Base-by-base conservation (phyloP, 1,140 invertebrate species). In the Drosophila willistoni region DNA sequence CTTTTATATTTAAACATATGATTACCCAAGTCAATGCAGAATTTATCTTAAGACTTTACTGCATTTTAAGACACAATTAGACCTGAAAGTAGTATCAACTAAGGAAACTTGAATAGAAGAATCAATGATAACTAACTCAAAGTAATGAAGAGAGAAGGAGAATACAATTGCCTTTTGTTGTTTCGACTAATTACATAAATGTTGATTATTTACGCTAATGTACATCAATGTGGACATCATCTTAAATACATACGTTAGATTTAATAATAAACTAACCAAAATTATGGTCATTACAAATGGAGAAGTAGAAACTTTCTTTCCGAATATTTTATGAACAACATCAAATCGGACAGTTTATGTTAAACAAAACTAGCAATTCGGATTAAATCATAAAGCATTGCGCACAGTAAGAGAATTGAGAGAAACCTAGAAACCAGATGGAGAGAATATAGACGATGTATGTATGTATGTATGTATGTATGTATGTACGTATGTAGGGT, bases 291-390 rank as follows among this genome's bases (percentile, higher is more conserved):
- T 42, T 60, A 60, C 79, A 70, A 64, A 75, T 75, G 79, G 57
- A 71, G 56, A 57, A 34, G 17, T 57, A 57, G 44, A 65, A 57
- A 71, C 71, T 76, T 83, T 65, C 67, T 54, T 66, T 82, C 76
- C 76, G 85, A 79, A 86, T 86, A 71, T 82, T 76, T 36, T 82
- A 79, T 86, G 68, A 83, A 66, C 84, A 79, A 79, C 69, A 89
- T 89, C 76, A 87, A 87, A 89, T 87, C 73, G 72, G 74, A 64
- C 80, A 87, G 84, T 89, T 87, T 87, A 87, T 89, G 84, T 87
- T 87, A 81, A 86, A 77, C 79, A 83, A 83, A 82, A 83, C 72
- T 77, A 66, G 47, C 57, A 61, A 68, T 69, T 66, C 57, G 69
- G 71, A 73, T 79, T 79, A 73, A 73, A 57, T 73, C 76, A 83